Conservation (phyloP, 2,797 vertebrate species). For the Heterohyrax brucei region DNA sequence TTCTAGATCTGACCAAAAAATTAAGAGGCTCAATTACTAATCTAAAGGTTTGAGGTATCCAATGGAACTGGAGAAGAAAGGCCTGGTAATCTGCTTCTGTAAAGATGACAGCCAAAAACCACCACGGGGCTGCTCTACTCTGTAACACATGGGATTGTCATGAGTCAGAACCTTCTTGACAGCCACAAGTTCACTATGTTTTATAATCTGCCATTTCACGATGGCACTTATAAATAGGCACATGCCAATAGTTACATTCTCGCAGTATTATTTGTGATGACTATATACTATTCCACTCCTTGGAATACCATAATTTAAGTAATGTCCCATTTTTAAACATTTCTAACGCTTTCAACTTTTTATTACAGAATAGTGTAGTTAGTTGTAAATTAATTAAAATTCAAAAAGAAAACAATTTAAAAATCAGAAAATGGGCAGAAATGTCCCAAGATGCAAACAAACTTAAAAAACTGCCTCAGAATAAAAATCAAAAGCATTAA, state of each 20-base stretch:
- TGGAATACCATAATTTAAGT: background rate
- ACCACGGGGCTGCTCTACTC: background rate
- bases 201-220: background rate
- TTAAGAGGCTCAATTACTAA: background rate
- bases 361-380: background rate
- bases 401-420: background rate
- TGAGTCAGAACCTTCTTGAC: background rate
- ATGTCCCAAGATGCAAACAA: background rate
- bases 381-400: background rate
- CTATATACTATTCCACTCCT: background rate
- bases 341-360: background rate
- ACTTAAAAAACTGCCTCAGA: conserved; percentile 6
- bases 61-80: background rate
- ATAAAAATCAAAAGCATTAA: background rate
- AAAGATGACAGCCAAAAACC: background rate
- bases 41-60: background rate
- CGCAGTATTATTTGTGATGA: conserved; percentile 16
- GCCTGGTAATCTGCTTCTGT: background rate
- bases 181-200: background rate
- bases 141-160: background rate
- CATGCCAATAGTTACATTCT: background rate
- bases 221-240: conserved; percentile 32
- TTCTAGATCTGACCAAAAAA: background rate
- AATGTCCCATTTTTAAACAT: background rate
- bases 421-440: conserved; percentile 22